These are phyloP conservation scores for Ophonus ardosiacus DNA, from an alignment of 2,888 invertebrate genomes.

Conservation along the genomic window DNA sequence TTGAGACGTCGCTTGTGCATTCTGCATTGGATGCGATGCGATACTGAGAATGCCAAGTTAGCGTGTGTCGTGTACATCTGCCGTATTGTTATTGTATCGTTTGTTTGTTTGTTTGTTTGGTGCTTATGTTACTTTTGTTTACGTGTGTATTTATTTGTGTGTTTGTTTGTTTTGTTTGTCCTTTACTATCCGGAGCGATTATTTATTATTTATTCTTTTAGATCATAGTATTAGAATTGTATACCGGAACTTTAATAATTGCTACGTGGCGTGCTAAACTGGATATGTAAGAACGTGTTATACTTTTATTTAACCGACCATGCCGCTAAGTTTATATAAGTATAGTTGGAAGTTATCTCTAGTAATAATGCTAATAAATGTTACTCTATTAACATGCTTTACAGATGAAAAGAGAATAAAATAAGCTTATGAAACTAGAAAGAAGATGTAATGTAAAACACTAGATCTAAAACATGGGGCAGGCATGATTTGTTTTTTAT, in stretches of 20 bases:
- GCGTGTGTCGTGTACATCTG: background rate
- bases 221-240: constrained; percentile 48
- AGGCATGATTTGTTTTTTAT: constrained; percentile 57
- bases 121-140: constrained; percentile 25
- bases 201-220: constrained; percentile 50
- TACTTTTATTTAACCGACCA: constrained; percentile 55
- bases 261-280: constrained; percentile 57
- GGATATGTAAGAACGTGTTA: constrained; percentile 58
- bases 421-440: constrained; percentile 59
- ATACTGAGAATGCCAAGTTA: constrained; percentile 10
- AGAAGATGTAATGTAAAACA: constrained; percentile 61
- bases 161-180: constrained; percentile 14
- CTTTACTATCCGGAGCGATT: constrained; percentile 26
- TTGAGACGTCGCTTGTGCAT: no score
- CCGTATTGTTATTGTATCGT: background rate
- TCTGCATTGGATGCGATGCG: constrained; percentile 3
- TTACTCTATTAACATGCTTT: constrained; percentile 57
- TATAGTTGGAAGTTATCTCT: constrained; percentile 56
- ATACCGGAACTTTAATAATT: constrained; percentile 53
- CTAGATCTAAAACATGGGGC: constrained; percentile 62
- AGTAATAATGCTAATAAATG: constrained; percentile 62
- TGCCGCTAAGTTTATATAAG: constrained; percentile 58
- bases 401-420: constrained; percentile 55
- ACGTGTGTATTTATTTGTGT: constrained; percentile 17
- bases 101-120: background rate